phyloP scores from a whole-genome alignment of 2,888 invertebrate genomes.

The Myopa tessellatipennis region DNA sequence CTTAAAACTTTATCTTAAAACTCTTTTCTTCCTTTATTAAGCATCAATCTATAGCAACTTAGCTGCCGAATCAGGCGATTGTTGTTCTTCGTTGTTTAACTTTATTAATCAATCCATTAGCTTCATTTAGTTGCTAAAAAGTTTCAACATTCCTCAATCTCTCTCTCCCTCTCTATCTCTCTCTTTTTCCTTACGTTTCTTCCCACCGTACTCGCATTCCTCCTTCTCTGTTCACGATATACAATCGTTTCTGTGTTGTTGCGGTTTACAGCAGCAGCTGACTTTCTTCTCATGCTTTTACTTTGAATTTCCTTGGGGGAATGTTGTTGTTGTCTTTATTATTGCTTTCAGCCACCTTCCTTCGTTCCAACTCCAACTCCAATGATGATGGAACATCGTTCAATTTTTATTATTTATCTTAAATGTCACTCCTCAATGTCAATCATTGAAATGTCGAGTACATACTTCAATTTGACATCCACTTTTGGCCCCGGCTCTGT shows the following conservation, averaged over 20 bases:
- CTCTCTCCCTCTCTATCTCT: not conserved
- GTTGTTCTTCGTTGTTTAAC: not conserved
- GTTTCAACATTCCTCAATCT: not conserved
- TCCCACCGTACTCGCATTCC: not conserved
- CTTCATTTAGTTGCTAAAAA: conserved; percentile 7
- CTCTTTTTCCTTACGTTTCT: no score
- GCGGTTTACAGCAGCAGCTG: no score
- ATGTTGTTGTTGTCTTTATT: conserved; percentile 8
- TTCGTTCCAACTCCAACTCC: not conserved
- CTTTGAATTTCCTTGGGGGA: conserved; percentile 40
- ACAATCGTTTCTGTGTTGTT: no score
- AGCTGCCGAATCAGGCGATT: no score
- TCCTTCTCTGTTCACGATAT: no score
- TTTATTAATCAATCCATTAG: conserved; percentile 13
- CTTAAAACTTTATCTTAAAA: no score
- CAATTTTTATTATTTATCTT: conserved; percentile 40
- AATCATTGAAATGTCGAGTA: conserved; percentile 32
- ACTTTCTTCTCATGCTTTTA: conserved; percentile 26
- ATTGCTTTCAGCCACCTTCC: not conserved
- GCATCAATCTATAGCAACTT: no score
- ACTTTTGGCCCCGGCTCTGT: not conserved
- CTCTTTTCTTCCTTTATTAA: no score
- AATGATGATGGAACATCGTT: conserved; percentile 14
- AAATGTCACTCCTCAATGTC: conserved; percentile 39
- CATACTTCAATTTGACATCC: conserved; percentile 22